Conservation (phyloP, 2,113 vertebrate genomes). For the Vanacampus margaritifer region DNA sequence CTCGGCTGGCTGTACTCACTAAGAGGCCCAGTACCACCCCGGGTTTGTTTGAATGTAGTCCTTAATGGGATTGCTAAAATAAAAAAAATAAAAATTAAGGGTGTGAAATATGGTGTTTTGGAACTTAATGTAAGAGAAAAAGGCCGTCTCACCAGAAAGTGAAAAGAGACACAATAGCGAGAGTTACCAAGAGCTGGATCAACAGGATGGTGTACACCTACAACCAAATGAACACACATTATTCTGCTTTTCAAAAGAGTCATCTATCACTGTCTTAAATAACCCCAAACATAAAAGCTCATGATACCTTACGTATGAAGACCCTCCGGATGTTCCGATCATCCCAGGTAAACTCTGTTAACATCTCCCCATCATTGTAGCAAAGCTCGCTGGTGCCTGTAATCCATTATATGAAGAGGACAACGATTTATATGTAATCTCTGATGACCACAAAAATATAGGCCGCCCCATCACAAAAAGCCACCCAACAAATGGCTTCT, state of each 20-base stretch:
- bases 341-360: constrained; percentile 86
- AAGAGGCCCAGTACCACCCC: constrained; percentile 94
- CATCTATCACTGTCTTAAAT: neutral
- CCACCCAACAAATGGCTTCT: no score
- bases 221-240: neutral
- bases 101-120: neutral
- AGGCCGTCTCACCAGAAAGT: constrained; percentile 84
- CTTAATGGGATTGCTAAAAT: constrained; percentile 80
- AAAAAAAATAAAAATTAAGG: no score
- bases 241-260: neutral
- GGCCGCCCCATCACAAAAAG: no score
- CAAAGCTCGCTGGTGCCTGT: constrained; percentile 68
- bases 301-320: constrained; percentile 88
- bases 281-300: neutral
- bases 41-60: constrained; percentile 84
- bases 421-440: no score
- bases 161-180: constrained; percentile 85
- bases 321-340: constrained; percentile 82
- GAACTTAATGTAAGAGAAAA: constrained; percentile 25
- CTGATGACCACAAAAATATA: neutral
- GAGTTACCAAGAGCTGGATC: constrained; percentile 84
- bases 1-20: constrained; percentile 78
- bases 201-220: constrained; percentile 89
- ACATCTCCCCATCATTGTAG: constrained; percentile 82
- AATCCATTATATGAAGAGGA: neutral